These are phyloP conservation scores for Chydorus sphaericus DNA, from an alignment of 2,888 invertebrate species.

Conservation along the genomic window DNA sequence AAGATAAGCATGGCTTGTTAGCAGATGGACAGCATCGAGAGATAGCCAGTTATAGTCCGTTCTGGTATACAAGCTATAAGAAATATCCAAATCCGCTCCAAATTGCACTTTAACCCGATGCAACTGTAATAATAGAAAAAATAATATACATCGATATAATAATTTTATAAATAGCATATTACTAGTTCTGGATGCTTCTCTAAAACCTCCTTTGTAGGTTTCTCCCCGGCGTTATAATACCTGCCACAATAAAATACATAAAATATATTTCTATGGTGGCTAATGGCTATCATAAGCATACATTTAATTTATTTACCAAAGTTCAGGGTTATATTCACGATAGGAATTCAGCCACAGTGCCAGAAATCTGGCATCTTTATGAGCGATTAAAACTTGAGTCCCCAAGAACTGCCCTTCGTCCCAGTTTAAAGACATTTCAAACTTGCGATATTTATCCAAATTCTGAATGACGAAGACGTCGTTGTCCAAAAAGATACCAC, in stretches of 20 bases:
- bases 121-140: too few species aligned
- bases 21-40: too few species aligned
- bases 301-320: constrained; percentile 20
- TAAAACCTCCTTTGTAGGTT: constrained; percentile 23
- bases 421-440: constrained; percentile 25
- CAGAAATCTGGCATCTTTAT: constrained; percentile 25
- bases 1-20: too few species aligned
- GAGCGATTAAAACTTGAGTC: constrained; percentile 23
- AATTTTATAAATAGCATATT: too few species aligned
- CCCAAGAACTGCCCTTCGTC: constrained; percentile 17
- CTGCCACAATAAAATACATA: neutral
- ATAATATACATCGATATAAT: too few species aligned
- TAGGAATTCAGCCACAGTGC: constrained; percentile 25
- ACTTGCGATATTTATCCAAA: constrained; percentile 24
- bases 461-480: constrained; percentile 25
- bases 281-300: neutral
- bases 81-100: too few species aligned
- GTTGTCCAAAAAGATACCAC: constrained; percentile 27
- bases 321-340: constrained; percentile 20
- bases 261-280: neutral
- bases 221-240: constrained; percentile 24
- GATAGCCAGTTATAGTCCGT: too few species aligned
- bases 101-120: too few species aligned
- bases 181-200: constrained; percentile 21
- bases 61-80: too few species aligned